Evolutionary conservation across 2,888 invertebrate species (phyloP).

Genomic region (Pherbina coryleti): DNA sequence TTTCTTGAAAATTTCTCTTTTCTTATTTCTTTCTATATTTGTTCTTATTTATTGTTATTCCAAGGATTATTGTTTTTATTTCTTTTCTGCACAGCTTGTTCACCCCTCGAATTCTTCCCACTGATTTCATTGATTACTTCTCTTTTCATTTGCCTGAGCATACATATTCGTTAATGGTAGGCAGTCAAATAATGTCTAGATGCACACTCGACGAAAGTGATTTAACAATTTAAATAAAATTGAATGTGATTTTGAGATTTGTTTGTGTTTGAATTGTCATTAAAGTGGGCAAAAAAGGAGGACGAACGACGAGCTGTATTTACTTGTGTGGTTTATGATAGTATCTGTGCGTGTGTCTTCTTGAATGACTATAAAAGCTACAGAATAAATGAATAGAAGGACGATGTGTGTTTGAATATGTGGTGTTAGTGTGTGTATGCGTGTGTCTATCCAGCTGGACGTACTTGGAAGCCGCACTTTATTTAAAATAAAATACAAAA

Average conservation of each 20-base stretch:
- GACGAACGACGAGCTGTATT: neutral
- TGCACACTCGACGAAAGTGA: conserved; percentile 41
- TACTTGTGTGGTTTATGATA: neutral
- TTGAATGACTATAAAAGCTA: conserved; percentile 40
- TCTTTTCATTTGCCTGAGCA: neutral
- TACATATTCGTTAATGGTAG: neutral
- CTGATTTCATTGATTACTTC: no score
- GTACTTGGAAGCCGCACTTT: conserved; percentile 36
- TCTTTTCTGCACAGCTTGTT: no score
- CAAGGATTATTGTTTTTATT: no score
- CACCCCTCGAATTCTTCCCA: no score
- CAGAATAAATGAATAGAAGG: conserved; percentile 2
- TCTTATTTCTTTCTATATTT: no score
- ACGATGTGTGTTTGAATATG: conserved; percentile 16
- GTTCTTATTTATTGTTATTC: no score
- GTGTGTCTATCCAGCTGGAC: neutral
- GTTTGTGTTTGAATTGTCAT: conserved; percentile 51
- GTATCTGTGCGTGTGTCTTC: neutral
- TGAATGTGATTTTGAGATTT: conserved; percentile 59
- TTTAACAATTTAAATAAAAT: conserved; percentile 62
- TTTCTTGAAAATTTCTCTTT: no score
- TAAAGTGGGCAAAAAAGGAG: conserved; percentile 43
- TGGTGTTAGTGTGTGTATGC: conserved; percentile 7
- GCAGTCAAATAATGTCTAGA: neutral
- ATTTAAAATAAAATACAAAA: conserved; percentile 35